A percentile compares a stretch with the other conserved stretches of the same genome.
These are phyloP conservation scores for Drosophila lini DNA, from an alignment of 1,140 invertebrate species.

Conservation along the genomic window DNA sequence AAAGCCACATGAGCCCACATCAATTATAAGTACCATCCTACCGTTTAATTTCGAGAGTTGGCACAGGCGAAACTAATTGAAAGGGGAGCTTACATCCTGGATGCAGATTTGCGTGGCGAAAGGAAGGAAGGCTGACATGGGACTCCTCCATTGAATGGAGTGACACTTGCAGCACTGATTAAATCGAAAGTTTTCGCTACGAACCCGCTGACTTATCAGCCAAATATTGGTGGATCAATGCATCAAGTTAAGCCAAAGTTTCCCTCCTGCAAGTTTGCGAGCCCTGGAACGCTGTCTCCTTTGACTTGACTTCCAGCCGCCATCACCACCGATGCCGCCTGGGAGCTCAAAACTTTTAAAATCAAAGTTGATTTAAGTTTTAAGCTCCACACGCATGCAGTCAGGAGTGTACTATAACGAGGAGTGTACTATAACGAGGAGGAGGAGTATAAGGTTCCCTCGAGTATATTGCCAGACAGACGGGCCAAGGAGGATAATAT, in stretches of 20 bases:
- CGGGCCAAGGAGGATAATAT: constrained; percentile 31
- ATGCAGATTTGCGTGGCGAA: constrained; percentile 11
- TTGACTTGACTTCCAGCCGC: constrained; percentile 31
- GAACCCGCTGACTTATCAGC: constrained; percentile 66
- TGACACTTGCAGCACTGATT: constrained; percentile 71
- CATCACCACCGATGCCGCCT: constrained; percentile 14
- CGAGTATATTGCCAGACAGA: constrained; percentile 5
- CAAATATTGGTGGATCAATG: constrained; percentile 81
- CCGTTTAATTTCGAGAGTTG: constrained; percentile 8
- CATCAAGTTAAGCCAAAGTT: constrained; percentile 66
- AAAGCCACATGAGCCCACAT: constrained; percentile 13
- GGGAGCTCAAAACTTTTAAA: constrained; percentile 68
- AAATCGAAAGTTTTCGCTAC: constrained; percentile 67
- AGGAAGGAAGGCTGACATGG: neutral
- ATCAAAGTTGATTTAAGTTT: constrained; percentile 76
- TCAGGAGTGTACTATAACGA: constrained; percentile 1
- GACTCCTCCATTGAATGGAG: constrained; percentile 19
- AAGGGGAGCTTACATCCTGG: constrained; percentile 8
- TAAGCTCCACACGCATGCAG: constrained; percentile 32
- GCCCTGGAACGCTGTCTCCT: constrained; percentile 45
- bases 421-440: neutral
- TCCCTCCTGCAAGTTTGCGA: constrained; percentile 29
- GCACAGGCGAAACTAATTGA: constrained; percentile 32
- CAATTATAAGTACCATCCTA: constrained; percentile 13
- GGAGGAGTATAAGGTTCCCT: neutral